Evolutionary conservation across 2,113 vertebrate species (phyloP).

Genomic region (Vidua chalybeata): DNA sequence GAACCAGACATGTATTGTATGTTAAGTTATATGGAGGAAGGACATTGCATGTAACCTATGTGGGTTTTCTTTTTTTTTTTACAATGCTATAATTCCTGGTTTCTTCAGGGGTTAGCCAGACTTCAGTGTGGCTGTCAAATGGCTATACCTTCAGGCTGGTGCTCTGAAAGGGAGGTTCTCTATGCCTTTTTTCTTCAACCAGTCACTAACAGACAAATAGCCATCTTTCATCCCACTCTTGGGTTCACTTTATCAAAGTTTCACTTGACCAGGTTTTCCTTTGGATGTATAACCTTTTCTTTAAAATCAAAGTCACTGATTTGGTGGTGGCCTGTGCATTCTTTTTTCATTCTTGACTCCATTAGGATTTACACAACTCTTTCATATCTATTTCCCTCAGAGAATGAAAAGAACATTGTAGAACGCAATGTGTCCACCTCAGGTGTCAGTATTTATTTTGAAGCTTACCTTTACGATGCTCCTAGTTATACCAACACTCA

Average conservation of each 20-base stretch:
- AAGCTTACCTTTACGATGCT: slow-evolving; percentile 93
- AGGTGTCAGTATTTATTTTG: slow-evolving; percentile 96
- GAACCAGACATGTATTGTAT: neutral
- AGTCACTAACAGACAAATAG: neutral
- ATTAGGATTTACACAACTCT: neutral
- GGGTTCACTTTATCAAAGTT: neutral
- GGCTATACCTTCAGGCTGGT: neutral
- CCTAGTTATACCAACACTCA: slow-evolving; percentile 86
- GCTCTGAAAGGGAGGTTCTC: neutral
- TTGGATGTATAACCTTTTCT: neutral
- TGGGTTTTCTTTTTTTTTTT: neutral
- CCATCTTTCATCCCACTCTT: neutral
- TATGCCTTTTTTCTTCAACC: neutral
- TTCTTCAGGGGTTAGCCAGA: neutral
- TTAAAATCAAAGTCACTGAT: neutral
- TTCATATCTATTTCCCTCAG: slow-evolving; percentile 66
- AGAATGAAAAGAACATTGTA: slow-evolving; percentile 92
- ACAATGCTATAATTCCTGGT: neutral
- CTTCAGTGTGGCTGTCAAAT: neutral
- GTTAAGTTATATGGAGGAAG: neutral
- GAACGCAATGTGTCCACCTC: slow-evolving; percentile 97
- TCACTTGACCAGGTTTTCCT: neutral
- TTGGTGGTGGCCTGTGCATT: neutral
- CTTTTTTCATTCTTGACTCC: neutral
- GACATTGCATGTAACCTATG: neutral